phyloP scores from a whole-genome alignment of 2,888 invertebrate genomes.

The Adelphocoris suturalis region DNA sequence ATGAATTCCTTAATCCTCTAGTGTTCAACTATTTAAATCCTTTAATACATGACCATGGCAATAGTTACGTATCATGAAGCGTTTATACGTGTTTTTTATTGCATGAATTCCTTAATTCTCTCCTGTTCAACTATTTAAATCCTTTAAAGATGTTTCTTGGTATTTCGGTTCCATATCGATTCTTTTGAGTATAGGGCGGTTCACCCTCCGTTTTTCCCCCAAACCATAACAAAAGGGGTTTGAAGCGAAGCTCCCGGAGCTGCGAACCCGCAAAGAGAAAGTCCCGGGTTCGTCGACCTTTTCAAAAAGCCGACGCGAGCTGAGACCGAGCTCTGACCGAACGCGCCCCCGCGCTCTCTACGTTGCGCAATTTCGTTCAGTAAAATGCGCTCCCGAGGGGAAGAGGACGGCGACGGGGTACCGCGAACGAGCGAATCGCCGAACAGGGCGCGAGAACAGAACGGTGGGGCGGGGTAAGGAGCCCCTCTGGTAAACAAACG shows the following conservation, averaged over 20 bases:
- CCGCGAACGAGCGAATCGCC: no score
- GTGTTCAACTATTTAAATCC: no score
- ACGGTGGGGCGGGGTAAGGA: background rate
- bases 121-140: no score
- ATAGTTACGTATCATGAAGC: no score
- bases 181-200: background rate
- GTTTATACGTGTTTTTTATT: no score
- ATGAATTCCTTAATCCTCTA: no score
- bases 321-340: background rate
- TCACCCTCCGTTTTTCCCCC: background rate
- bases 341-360: constrained; percentile 30
- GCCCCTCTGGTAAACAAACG: constrained; percentile 39
- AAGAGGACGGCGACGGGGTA: background rate
- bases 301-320: background rate
- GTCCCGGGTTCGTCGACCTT: constrained; percentile 31
- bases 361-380: background rate
- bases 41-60: no score
- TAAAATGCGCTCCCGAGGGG: background rate
- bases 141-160: background rate
- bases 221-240: constrained; percentile 14
- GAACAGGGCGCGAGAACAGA: no score
- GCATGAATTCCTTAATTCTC: no score
- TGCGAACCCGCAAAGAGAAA: background rate
- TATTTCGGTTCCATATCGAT: background rate
- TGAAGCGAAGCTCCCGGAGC: background rate